Base-by-base conservation (phyloP, 2,113 vertebrate genomes). In the Gavia stellata region DNA sequence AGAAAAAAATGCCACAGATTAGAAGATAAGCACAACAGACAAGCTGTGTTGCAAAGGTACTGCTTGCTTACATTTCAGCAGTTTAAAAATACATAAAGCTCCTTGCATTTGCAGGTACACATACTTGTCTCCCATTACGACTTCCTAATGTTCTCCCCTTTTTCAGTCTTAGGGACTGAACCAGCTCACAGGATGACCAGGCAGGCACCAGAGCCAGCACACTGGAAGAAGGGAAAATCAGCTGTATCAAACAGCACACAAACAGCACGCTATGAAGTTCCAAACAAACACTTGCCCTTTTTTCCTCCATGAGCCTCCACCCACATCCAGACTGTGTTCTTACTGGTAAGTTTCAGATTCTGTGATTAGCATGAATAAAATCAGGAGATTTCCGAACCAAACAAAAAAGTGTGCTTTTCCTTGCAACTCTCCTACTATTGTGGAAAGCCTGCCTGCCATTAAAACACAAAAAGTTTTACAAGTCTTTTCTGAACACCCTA, bases 131-230 rank as follows among this genome's bases (percentile, higher is more conserved):
- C 49, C 40, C 33, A 16, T 0, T 3, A 14, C 53, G 61, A 33
- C 29, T 45, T 9, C 9, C 25, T 12, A 8, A 42, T 0, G 3
- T 3, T 12, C 34, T 16, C 38, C n/a, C 14, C 19, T 49, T 45
- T 38, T 29, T 14, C 61, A 50, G 36, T 6, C 40, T n/a, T 6
- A 20, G n/a, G 65, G 9, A 18, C 86, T 47, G 29, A 71, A 55
- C 6, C 47, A 49, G 1, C 5, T n/a, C 56, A 20, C 25, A 70
- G 52, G 18, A 68, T 2, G 33, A 31, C 2, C 19, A 19, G 63
- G 63, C 28, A 24, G 73, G 40, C 11, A 81, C 7, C 80, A 74
- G 65, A 61, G 52, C 58, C 45, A 34, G 25, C 63, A 45, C 10
- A 1, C 8, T 18, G 4, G 4, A 40, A 67, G 75, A 53, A 42